A percentile compares a stretch with the other conserved stretches of the same genome.
Conservation (phyloP, 2,888 invertebrate genomes). For the Leptogaster cylindrica region DNA sequence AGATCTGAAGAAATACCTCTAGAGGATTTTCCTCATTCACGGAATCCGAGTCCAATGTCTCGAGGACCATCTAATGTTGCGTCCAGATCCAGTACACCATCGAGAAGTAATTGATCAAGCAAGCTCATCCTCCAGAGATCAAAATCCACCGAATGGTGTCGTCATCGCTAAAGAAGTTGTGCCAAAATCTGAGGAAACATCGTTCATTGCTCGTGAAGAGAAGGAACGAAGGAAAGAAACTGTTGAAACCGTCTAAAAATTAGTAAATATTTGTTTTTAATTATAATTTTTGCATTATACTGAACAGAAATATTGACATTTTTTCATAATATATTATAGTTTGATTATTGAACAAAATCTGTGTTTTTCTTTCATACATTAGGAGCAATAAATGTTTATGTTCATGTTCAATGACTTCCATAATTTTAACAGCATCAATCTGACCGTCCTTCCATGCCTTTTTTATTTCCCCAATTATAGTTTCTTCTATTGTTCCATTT, state of each 20-base stretch:
- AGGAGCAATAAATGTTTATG: too few relatives aligned
- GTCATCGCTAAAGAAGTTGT: constrained; percentile 53
- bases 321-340: too few relatives aligned
- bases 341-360: too few relatives aligned
- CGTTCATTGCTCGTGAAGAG: constrained; percentile 72
- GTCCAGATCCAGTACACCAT: constrained; percentile 63
- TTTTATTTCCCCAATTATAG: too few relatives aligned
- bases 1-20: constrained; percentile 80
- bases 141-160: constrained; percentile 49
- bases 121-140: constrained; percentile 42
- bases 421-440: too few relatives aligned
- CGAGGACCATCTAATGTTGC: constrained; percentile 53
- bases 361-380: too few relatives aligned
- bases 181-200: constrained; percentile 75
- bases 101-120: constrained; percentile 49
- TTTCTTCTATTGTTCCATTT: too few relatives aligned
- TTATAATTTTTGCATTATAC: too few relatives aligned
- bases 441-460: too few relatives aligned
- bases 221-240: constrained; percentile 61
- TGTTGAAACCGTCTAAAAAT: constrained; percentile 64
- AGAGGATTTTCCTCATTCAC: constrained; percentile 74
- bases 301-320: too few relatives aligned
- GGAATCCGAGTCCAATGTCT: constrained; percentile 62
- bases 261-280: too few relatives aligned
- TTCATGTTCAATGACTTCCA: too few relatives aligned